Evolutionary conservation across 2,113 vertebrate species (phyloP).

Genomic region (Octodon degus): DNA sequence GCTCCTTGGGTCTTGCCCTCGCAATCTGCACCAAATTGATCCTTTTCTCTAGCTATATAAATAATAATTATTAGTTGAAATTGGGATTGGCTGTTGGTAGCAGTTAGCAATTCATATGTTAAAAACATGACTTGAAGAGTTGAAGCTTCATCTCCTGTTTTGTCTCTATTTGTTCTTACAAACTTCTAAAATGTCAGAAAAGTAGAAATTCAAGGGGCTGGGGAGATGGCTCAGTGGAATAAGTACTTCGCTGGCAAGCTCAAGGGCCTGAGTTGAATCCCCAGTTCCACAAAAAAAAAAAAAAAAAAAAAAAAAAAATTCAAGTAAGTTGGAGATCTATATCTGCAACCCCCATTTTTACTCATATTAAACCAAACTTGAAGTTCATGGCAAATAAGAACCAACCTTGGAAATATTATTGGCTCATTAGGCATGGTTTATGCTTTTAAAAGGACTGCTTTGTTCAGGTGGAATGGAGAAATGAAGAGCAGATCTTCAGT

Average conservation of each 20-base stretch:
- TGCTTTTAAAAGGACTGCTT: constrained; percentile 83
- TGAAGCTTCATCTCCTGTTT: constrained; percentile 42
- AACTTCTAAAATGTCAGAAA: not conserved
- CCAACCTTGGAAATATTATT: constrained; percentile 73
- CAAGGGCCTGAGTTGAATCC: no score
- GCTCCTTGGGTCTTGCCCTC: constrained; percentile 66
- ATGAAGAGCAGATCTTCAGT: constrained; percentile 76
- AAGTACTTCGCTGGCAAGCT: no score
- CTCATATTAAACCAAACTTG: constrained; percentile 80
- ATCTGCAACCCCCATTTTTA: constrained; percentile 71
- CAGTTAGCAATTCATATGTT: not conserved
- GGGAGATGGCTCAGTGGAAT: no score
- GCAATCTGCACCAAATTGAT: constrained; percentile 62
- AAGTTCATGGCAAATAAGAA: constrained; percentile 76
- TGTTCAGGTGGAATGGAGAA: constrained; percentile 75
- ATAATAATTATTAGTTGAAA: constrained; percentile 61
- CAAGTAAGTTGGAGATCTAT: constrained; percentile 65
- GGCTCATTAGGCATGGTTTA: constrained; percentile 79
- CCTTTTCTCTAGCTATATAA: constrained; percentile 31
- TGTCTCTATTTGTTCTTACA: not conserved
- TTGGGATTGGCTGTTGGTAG: not conserved
- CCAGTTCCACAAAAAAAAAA: no score
- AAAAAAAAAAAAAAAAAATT: not conserved
- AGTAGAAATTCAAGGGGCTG: constrained; percentile 55
- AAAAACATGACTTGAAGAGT: not conserved